These are phyloP conservation scores for Microchirus variegatus DNA, from an alignment of 2,797 vertebrate species.

Conservation along the genomic window DNA sequence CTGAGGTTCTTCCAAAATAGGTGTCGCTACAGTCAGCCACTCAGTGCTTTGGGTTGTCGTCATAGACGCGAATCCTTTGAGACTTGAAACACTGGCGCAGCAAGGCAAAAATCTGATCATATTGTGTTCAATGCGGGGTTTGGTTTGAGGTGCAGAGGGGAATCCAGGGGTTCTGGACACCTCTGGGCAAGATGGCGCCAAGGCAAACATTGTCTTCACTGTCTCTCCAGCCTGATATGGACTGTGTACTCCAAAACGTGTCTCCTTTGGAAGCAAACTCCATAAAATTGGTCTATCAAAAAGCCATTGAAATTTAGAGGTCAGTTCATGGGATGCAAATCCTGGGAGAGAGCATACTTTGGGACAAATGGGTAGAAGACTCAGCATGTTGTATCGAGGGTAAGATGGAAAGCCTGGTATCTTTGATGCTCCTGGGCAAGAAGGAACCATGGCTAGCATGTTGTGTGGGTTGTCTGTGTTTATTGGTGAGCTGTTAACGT, in stretches of 20 bases:
- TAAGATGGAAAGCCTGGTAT: constrained; percentile 66
- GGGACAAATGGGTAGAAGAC: constrained; percentile 53
- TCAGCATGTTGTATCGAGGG: constrained; percentile 40
- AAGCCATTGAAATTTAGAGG: constrained; percentile 32
- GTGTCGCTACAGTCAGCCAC: constrained; percentile 43
- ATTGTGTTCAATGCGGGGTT: constrained; percentile 24
- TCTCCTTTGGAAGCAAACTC: constrained; percentile 31
- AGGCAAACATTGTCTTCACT: constrained; percentile 48
- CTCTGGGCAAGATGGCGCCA: constrained; percentile 60
- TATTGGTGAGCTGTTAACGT: constrained; percentile 17
- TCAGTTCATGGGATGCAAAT: constrained; percentile 39
- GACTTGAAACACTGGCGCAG: constrained; percentile 53
- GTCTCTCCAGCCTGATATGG: constrained; percentile 24
- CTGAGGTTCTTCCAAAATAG: constrained; percentile 33
- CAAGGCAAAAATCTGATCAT: constrained; percentile 43
- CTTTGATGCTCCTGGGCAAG: constrained; percentile 58
- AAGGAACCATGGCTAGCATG: constrained; percentile 51
- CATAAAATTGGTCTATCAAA: constrained; percentile 31
- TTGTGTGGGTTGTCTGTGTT: constrained; percentile 17
- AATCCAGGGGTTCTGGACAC: constrained; percentile 59
- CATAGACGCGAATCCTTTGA: constrained; percentile 68
- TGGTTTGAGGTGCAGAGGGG: constrained; percentile 53
- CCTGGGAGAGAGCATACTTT: constrained; percentile 54
- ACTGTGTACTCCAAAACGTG: constrained; percentile 17
- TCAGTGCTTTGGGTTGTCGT: constrained; percentile 16